Evolutionary conservation across 2,113 vertebrate genomes (phyloP).

Genomic region (Chinchilla lanigera): DNA sequence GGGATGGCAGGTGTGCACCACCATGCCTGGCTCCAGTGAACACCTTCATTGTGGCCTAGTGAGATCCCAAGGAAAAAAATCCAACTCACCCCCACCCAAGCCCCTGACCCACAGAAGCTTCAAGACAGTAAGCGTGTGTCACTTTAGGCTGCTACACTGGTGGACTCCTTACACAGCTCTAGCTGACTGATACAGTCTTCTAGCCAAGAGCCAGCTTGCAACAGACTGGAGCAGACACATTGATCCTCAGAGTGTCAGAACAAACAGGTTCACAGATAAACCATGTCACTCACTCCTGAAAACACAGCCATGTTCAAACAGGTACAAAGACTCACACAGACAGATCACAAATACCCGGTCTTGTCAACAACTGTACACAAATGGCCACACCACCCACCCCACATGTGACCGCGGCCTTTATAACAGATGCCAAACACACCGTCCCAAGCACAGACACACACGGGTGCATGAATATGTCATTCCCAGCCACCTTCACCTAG

Average conservation of each 20-base stretch:
- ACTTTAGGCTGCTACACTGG: background rate
- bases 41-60: background rate
- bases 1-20: background rate
- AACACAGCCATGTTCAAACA: background rate
- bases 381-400: background rate
- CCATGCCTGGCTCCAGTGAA: background rate
- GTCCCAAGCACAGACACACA: background rate
- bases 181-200: background rate
- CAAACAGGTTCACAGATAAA: background rate
- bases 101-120: background rate
- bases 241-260: background rate
- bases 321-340: background rate
- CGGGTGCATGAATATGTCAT: background rate
- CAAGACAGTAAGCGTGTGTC: rapidly evolving
- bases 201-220: background rate
- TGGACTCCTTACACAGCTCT: background rate
- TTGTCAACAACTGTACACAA: background rate
- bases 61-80: background rate
- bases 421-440: too few relatives aligned
- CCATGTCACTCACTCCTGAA: background rate
- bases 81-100: background rate
- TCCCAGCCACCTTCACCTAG: background rate
- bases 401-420: rapidly evolving
- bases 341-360: background rate
- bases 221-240: background rate